A percentile compares a stretch with the other conserved stretches of the same genome.
These are phyloP conservation scores for Oophaga pumilio DNA, from an alignment of 2,113 vertebrate species.

Conservation along the genomic window DNA sequence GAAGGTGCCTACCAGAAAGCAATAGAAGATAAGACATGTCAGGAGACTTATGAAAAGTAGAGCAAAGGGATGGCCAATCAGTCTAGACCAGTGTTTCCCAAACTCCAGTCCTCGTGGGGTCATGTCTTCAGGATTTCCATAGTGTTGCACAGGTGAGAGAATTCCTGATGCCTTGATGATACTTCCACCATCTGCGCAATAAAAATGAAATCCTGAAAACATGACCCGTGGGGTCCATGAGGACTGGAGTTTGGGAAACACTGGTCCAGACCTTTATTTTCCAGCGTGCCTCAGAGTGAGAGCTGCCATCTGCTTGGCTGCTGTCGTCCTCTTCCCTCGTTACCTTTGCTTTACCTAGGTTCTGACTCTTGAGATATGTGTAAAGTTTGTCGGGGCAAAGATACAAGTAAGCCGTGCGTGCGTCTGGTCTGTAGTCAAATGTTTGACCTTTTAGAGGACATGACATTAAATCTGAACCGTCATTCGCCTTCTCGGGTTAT, in stretches of 20 bases:
- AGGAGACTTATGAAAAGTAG: background rate
- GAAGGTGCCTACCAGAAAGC: too few species aligned
- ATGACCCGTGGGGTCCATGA: too few species aligned
- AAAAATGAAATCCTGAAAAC: too few species aligned
- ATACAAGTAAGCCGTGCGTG: background rate
- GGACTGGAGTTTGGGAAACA: too few species aligned
- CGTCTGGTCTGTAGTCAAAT: background rate
- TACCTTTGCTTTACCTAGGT: background rate
- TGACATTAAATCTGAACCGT: background rate
- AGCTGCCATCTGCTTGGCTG: background rate
- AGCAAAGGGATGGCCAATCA: background rate
- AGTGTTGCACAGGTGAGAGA: too few species aligned
- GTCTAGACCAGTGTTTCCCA: too few species aligned
- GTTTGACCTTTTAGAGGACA: background rate
- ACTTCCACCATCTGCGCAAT: too few species aligned
- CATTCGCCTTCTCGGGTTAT: background rate
- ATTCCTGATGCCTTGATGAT: too few species aligned
- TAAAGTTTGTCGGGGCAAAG: background rate
- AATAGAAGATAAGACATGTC: too few species aligned
- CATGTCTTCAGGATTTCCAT: too few species aligned
- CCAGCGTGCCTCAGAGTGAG: background rate
- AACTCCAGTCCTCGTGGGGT: too few species aligned
- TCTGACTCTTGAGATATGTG: background rate
- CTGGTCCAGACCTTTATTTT: too few species aligned
- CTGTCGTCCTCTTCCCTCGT: background rate